A percentile compares a stretch with the other conserved stretches of the same genome.
Evolutionary conservation across 2,113 vertebrate genomes (phyloP).

Genomic region (Semnornis frantzii): DNA sequence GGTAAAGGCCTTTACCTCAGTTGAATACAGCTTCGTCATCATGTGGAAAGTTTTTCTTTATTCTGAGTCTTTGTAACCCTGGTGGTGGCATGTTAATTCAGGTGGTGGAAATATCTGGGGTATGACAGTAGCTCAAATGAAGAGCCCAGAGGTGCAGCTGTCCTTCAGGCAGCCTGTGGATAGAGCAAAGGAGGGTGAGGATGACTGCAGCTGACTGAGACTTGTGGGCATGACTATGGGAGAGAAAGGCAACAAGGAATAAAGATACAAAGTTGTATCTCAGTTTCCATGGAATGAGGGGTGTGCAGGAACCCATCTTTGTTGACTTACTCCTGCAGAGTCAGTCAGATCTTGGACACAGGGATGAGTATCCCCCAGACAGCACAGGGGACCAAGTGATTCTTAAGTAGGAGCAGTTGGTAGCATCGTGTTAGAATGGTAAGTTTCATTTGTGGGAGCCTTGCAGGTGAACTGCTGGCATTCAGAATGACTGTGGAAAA

Average conservation of each 20-base stretch:
- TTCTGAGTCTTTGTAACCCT: not conserved
- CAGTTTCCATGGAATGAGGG: not conserved
- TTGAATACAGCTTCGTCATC: not conserved
- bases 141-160: not conserved
- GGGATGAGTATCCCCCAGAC: not conserved
- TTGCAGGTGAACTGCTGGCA: not conserved
- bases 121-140: not conserved
- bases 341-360: rapidly evolving
- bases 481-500: not conserved
- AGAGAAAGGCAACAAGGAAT: not conserved
- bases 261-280: not conserved
- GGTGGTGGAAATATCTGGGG: not conserved
- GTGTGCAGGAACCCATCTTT: not conserved
- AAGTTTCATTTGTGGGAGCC: not conserved
- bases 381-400: not conserved
- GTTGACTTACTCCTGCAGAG: not conserved
- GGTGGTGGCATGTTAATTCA: not conserved
- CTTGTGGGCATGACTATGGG: rapidly evolving
- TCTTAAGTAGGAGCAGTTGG: not conserved
- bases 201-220: not conserved
- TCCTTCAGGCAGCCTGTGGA: not conserved
- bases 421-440: not conserved
- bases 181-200: not conserved
- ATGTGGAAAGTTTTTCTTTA: not conserved
- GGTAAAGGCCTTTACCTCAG: not conserved